Evolutionary conservation across 2,888 invertebrate species (phyloP).

Genomic region (Heliconius hortense): DNA sequence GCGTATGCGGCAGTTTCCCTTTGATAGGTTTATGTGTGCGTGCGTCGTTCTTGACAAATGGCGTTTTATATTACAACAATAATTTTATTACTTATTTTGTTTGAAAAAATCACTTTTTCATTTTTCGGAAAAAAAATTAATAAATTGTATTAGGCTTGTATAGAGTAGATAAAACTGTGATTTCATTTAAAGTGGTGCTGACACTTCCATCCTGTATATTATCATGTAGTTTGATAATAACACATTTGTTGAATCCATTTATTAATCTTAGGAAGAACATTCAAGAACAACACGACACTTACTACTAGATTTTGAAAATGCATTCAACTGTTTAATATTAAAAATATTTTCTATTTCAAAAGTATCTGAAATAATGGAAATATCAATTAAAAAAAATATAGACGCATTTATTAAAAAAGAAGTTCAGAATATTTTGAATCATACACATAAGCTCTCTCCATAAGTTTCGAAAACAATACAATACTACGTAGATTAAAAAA

Average conservation of each 20-base stretch:
- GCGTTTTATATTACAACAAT: too few species aligned
- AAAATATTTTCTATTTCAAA: conserved; percentile 14
- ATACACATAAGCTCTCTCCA: not conserved
- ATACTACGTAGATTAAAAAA: not conserved
- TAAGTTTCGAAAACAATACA: conserved; percentile 2
- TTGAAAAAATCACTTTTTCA: too few species aligned
- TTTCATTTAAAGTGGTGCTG: too few species aligned
- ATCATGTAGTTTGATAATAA: not conserved
- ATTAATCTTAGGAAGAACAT: conserved; percentile 13
- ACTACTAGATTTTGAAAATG: conserved; percentile 1
- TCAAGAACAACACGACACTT: conserved; percentile 15
- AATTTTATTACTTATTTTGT: too few species aligned
- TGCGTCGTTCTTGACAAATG: too few species aligned
- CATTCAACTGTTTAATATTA: conserved; percentile 12
- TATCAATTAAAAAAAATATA: not conserved
- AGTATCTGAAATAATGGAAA: not conserved
- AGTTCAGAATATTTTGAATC: conserved; percentile 19
- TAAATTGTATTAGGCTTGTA: too few species aligned
- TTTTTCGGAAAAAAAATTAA: too few species aligned
- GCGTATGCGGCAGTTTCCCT: too few species aligned
- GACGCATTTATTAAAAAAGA: not conserved
- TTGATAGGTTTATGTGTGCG: too few species aligned
- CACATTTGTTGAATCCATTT: conserved; percentile 2
- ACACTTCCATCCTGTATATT: too few species aligned
- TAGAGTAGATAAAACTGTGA: too few species aligned